phyloP scores from a whole-genome alignment of 1,140 invertebrate genomes.

The Papilio polyxenes region DNA sequence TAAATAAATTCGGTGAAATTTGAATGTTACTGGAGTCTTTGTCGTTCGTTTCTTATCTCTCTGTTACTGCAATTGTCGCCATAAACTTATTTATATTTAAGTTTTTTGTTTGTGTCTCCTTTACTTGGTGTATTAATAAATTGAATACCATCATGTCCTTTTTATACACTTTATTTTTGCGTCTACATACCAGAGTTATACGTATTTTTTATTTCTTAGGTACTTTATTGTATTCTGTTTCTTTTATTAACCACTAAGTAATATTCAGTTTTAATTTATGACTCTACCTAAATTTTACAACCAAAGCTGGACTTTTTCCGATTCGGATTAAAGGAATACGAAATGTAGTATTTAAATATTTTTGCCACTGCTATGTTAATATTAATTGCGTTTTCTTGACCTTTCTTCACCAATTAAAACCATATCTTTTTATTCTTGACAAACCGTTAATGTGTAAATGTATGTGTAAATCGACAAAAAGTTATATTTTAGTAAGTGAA shows the following conservation, averaged over 20 bases:
- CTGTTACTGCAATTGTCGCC: conserved; percentile 35
- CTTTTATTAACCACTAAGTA: no score
- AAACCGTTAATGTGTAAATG: background rate
- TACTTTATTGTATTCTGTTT: background rate
- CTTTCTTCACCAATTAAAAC: no score
- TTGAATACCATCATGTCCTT: conserved; percentile 18
- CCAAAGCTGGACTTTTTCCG: no score
- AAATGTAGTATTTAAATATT: background rate
- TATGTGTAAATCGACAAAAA: background rate
- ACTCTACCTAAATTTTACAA: no score
- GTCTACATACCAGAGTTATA: background rate
- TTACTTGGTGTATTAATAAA: conserved; percentile 34
- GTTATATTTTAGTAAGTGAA: conserved; percentile 26
- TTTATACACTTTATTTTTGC: conserved; percentile 2
- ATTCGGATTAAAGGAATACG: background rate
- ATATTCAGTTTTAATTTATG: no score
- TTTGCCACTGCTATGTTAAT: background rate
- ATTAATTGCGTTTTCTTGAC: no score
- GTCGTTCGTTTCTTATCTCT: conserved; percentile 31
- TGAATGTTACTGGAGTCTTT: background rate
- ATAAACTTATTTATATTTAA: conserved; percentile 26
- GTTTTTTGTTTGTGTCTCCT: conserved; percentile 27
- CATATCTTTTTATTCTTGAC: no score
- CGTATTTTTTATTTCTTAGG: background rate
- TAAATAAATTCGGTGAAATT: conserved; percentile 36